A percentile compares a stretch with the other conserved stretches of the same genome.
Conservation (phyloP, 2,113 vertebrate species). For the Nesogale talazaci region DNA sequence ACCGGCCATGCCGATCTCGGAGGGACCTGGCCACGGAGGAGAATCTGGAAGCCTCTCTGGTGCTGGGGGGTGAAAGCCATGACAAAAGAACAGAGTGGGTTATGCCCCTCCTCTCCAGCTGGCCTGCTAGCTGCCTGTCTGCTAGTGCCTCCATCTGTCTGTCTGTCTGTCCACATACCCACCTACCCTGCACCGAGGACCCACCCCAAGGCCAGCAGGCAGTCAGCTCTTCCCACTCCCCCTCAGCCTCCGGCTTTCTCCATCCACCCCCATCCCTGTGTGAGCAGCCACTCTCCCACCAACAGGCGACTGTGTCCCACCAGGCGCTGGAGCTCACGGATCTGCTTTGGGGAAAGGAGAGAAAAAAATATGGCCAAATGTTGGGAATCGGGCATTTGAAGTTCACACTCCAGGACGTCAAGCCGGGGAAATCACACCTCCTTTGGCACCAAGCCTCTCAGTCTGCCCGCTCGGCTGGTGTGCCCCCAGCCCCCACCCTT, state of each 20-base stretch:
- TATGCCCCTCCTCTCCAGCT: no score
- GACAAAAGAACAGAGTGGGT: background rate
- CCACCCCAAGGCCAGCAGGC: background rate
- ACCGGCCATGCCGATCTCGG: background rate
- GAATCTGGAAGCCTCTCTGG: rapidly evolving
- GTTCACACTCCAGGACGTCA: constrained; percentile 72
- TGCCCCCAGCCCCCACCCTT: constrained; percentile 30
- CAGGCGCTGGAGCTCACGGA: background rate
- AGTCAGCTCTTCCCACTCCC: rapidly evolving
- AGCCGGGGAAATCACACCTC: constrained; percentile 74
- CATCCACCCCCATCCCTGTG: background rate
- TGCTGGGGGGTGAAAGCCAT: rapidly evolving
- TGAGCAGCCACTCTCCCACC: background rate
- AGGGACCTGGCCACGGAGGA: background rate
- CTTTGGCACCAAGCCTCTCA: constrained; percentile 72
- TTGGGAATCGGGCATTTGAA: constrained; percentile 57
- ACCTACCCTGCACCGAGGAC: background rate
- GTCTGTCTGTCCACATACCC: rapidly evolving
- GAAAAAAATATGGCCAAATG: constrained; percentile 65
- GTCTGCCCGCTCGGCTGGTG: constrained; percentile 76
- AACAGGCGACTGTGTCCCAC: constrained; percentile 41
- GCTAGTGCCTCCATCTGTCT: background rate
- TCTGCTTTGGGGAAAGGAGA: constrained; percentile 54
- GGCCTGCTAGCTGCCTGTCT: no score
- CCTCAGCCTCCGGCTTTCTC: background rate